Evolutionary conservation across 2,888 invertebrate species (phyloP), one percentile per base, ranked within the genome.

Genomic region (Spicauda simplicius): DNA sequence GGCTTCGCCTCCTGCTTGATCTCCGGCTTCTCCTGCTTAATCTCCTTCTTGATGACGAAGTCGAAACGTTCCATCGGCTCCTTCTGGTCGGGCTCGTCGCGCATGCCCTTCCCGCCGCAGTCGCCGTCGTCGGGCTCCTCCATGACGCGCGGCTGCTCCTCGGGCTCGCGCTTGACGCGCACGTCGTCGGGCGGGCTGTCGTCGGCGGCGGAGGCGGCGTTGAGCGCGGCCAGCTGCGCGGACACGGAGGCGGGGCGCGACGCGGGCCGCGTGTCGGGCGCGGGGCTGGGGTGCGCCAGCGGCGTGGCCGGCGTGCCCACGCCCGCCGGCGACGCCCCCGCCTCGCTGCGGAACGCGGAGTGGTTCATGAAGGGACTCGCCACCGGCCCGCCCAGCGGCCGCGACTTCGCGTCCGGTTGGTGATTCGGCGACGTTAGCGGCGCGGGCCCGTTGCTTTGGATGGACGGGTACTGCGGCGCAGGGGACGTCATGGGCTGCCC

Each of bases 181-280:
- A 95, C 95, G 69, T 94, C 94, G 55, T 79, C 96, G 50, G 95
- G 95, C 71, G 96, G 94, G 71, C 95, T 95, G 72, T 95, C 94
- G 74, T 95, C 95, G 33, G 95, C 93, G 0, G 95, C 94, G 4
- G 95, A 94, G 5, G 96, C 95, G 5, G 96, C 96, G 73, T 95
- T 62, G 63, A 96, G 94, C 5, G 96, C 96, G 14, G 96, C 96
- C 95, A 96, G 95, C 83, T 96, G 96, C 11, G 96, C 95, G 19
- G 96, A 95, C 81, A 95, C 94, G 68, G 95, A 94, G 6, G 95
- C 94, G 8, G 96, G 6, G 96, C 96, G 74, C 95, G 70, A 74
- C 73, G 73, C 69, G 59, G 93, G 84, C 25, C 94, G 93, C 56
- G 74, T 63, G 70, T 74, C 72, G 67, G 94, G 88, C 74, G 94